Evolutionary conservation across 2,888 invertebrate species (phyloP).

Genomic region (Lathronympha strigana): DNA sequence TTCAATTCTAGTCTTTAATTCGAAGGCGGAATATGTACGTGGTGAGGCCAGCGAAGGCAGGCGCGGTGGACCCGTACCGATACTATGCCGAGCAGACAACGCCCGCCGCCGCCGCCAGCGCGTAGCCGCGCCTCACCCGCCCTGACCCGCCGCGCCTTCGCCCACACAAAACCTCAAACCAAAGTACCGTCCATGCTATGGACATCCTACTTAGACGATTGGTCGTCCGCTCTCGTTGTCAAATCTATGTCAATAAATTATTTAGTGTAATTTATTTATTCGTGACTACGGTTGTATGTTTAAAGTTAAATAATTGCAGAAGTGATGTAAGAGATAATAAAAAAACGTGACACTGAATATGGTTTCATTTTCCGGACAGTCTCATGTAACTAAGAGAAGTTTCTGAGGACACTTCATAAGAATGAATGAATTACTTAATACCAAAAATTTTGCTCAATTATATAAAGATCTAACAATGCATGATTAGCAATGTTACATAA

Average conservation of each 20-base stretch:
- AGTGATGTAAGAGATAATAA: slow-evolving; percentile 73
- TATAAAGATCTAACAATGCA: background rate
- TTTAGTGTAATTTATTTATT: slow-evolving; percentile 82
- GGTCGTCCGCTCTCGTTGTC: slow-evolving; percentile 69
- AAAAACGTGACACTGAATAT: slow-evolving; percentile 66
- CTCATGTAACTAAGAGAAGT: slow-evolving; percentile 26
- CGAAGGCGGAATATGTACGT: slow-evolving; percentile 86
- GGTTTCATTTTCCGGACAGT: slow-evolving; percentile 61
- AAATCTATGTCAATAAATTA: slow-evolving; percentile 82
- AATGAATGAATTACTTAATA: background rate
- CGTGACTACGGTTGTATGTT: slow-evolving; percentile 76
- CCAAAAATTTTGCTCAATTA: background rate
- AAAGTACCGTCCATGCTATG: slow-evolving; percentile 73
- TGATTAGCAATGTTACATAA: slow-evolving; percentile 23
- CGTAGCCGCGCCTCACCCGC: slow-evolving; percentile 51
- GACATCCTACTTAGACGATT: slow-evolving; percentile 65
- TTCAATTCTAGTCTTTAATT: slow-evolving; percentile 84
- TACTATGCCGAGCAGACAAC: slow-evolving; percentile 82
- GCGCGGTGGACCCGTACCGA: slow-evolving; percentile 84
- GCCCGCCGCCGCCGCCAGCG: slow-evolving; percentile 50
- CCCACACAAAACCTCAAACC: slow-evolving; percentile 75
- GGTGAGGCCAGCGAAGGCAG: slow-evolving; percentile 83
- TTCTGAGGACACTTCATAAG: background rate
- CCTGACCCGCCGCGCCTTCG: slow-evolving; percentile 56
- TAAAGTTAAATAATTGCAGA: slow-evolving; percentile 73